A percentile compares a stretch with the other conserved stretches of the same genome.
These are phyloP conservation scores for Oplegnathus fasciatus DNA, from an alignment of 2,113 vertebrate genomes.

Conservation along the genomic window DNA sequence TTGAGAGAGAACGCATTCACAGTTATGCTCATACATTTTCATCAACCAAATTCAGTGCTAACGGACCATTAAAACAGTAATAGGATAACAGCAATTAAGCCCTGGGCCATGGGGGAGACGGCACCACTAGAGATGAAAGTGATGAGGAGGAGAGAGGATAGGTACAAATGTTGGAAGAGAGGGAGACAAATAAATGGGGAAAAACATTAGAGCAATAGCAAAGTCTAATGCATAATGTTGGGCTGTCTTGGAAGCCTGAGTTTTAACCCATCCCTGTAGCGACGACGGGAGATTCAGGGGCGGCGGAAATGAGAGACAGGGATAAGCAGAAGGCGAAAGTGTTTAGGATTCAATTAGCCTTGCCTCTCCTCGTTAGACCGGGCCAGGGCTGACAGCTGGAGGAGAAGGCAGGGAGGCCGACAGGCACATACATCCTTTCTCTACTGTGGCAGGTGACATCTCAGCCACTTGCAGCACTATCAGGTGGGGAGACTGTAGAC, in stretches of 20 bases:
- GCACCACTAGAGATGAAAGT: constrained; percentile 54
- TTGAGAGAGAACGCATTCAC: constrained; percentile 32
- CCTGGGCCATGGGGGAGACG: constrained; percentile 43
- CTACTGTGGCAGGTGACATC: constrained; percentile 51
- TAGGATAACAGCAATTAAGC: constrained; percentile 71
- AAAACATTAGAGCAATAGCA: constrained; percentile 8
- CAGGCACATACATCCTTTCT: constrained; percentile 51
- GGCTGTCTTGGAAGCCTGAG: constrained; percentile 19
- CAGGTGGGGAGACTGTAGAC: constrained; percentile 34
- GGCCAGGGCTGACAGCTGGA: constrained; percentile 61
- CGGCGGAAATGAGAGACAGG: constrained; percentile 32
- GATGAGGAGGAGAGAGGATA: constrained; percentile 43
- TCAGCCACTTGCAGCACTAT: constrained; percentile 44
- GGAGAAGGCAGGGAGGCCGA: constrained; percentile 36
- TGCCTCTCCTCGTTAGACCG: constrained; percentile 67
- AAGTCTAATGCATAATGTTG: constrained; percentile 6
- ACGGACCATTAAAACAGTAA: constrained; percentile 71
- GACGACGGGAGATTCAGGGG: constrained; percentile 13
- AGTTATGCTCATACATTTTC: constrained; percentile 63
- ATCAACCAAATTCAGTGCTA: constrained; percentile 62
- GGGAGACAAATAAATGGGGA: constrained; percentile 28
- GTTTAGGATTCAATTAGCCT: constrained; percentile 79
- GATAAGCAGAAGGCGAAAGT: constrained; percentile 65
- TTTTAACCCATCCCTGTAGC: constrained; percentile 38
- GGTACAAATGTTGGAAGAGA: constrained; percentile 6